Evolutionary conservation across 2,113 vertebrate species (phyloP), one percentile per base, ranked within the genome.

Genomic region (Tachysurus vachellii): DNA sequence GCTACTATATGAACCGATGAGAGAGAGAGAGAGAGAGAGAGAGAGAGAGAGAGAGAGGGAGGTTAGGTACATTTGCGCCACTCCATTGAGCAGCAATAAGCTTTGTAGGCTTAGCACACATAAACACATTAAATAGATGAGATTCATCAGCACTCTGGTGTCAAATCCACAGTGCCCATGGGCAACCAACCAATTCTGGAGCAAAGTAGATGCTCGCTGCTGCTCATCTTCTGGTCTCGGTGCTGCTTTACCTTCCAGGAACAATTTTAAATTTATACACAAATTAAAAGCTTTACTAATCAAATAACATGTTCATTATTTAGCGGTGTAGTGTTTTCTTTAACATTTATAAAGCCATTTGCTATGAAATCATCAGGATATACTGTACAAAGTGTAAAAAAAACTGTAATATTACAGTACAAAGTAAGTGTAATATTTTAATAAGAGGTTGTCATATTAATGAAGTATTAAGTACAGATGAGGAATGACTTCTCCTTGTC

Each of bases 121-220:
- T 94, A 93, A 95, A 94, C 94, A 94, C 91, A 94, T 94, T 95
- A 94, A 93, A 93, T 89, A 94, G 93, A 94, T 93, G 94, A 95
- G 94, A 95, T 95, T 94, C 93, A 94, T 95, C 93, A 94, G 92
- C 94, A 94, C 92, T 94, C 92, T 92, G 92, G 93, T 94, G 93
- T 94, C 93, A 95, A 94, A 95, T 95, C 93, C 92, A 90, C 93
- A 89, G 83, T 91, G 92, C 89, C 92, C 92, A 92, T 90, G 90
- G 90, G 92, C 90, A 86, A 91, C 57, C 57, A 82, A 44, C 31
- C 80, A 79, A 50, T 50, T 56, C 75, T 13, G 14, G 26, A 75
- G 21, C 21, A 47, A 75, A 75, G 50, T 6, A 75, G 44, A 50
- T 10, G 42, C 19, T 54, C 14, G 26, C 26, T 77, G 4, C 11